A percentile compares a stretch with the other conserved stretches of the same genome.
These are phyloP conservation scores for Drosophila formosana DNA, from an alignment of 2,888 invertebrate species.

Conservation along the genomic window DNA sequence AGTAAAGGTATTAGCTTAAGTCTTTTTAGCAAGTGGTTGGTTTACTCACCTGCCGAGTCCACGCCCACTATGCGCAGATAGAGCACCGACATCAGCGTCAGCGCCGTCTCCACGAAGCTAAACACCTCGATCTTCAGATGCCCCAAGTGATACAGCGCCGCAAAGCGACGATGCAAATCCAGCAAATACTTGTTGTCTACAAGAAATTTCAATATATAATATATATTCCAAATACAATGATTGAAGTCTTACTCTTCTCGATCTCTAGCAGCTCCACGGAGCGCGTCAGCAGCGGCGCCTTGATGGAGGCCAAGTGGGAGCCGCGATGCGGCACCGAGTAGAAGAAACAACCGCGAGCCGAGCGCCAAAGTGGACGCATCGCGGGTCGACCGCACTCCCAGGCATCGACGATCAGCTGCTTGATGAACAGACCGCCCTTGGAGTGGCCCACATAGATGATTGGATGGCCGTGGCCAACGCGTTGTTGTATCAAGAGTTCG, in stretches of 20 bases:
- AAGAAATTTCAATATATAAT: conserved; percentile 31
- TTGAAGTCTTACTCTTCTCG: conserved; percentile 88
- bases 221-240: no score
- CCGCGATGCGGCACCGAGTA: conserved; percentile 95
- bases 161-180: conserved; percentile 88
- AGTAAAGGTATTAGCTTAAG: background rate
- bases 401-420: conserved; percentile 91
- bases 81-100: conserved; percentile 91
- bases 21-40: background rate
- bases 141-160: conserved; percentile 86
- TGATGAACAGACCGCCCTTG: conserved; percentile 94
- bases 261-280: conserved; percentile 93
- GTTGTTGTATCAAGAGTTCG: conserved; percentile 87
- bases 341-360: conserved; percentile 90
- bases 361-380: conserved; percentile 86
- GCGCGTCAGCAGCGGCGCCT: conserved; percentile 90
- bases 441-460: conserved; percentile 93
- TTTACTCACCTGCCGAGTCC: conserved; percentile 90
- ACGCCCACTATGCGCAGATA: conserved; percentile 91
- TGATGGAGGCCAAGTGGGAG: conserved; percentile 91
- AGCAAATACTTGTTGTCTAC: conserved; percentile 90
- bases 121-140: conserved; percentile 87
- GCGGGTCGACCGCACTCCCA: conserved; percentile 86
- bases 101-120: conserved; percentile 92
- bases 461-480: conserved; percentile 91